A percentile compares a stretch with the other conserved stretches of the same genome.
Evolutionary conservation across 2,888 invertebrate genomes (phyloP).

Genomic region (Frankliniella fusca): DNA sequence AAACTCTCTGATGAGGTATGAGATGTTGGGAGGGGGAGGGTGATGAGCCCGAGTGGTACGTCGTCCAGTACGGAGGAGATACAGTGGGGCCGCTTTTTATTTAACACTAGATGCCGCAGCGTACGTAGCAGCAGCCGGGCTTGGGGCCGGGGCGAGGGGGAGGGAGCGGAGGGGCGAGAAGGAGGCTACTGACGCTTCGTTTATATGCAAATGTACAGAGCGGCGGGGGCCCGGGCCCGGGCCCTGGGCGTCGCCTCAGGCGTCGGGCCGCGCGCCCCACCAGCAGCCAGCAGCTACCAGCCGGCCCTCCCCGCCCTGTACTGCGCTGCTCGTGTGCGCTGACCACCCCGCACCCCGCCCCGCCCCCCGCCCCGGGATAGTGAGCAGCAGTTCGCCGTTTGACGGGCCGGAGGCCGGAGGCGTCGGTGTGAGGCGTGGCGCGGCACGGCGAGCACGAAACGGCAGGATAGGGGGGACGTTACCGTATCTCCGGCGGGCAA

Average conservation of each 20-base stretch:
- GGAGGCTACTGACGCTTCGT: constrained; percentile 6
- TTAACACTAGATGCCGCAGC: not conserved
- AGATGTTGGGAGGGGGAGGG: no score
- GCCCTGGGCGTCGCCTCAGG: not conserved
- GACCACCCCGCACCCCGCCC: no score
- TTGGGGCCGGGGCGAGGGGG: not conserved
- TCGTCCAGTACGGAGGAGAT: not conserved
- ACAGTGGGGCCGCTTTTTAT: not conserved
- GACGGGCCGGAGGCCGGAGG: no score
- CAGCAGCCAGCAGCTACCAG: no score
- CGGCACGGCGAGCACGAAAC: no score
- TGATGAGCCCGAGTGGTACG: no score
- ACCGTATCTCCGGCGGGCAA: no score
- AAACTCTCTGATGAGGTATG: no score
- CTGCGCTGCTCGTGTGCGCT: not conserved
- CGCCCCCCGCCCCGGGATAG: no score
- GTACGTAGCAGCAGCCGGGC: not conserved
- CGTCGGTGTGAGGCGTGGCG: no score
- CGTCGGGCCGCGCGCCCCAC: not conserved
- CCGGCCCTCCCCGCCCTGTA: not conserved
- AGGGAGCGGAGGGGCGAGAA: not conserved
- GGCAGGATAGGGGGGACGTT: no score
- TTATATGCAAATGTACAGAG: constrained; percentile 13
- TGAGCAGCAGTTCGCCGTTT: no score
- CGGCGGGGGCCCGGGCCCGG: not conserved